phyloP scores from a whole-genome alignment of 1,140 invertebrate species.

The Nixonia krombeini region DNA sequence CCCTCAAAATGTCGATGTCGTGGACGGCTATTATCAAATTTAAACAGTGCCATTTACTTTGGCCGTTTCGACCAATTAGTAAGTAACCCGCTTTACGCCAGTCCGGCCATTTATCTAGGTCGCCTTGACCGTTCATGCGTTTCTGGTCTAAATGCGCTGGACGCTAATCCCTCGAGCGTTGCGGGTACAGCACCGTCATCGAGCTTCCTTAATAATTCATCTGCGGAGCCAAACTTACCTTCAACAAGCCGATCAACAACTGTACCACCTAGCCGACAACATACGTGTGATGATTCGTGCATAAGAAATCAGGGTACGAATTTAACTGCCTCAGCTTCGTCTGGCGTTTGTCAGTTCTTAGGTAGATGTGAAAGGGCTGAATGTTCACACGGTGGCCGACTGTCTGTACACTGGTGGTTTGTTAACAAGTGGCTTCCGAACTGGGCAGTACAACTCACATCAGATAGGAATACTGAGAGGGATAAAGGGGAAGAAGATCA shows the following conservation, averaged over 20 bases:
- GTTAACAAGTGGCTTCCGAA: constrained; percentile 62
- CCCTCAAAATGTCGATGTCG: constrained; percentile 55
- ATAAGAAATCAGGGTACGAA: constrained; percentile 57
- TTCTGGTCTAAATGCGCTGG: constrained; percentile 34
- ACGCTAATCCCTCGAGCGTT: constrained; percentile 19
- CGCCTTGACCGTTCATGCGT: constrained; percentile 54
- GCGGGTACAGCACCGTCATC: constrained; percentile 22
- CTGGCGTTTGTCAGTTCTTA: constrained; percentile 58
- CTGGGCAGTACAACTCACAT: constrained; percentile 53
- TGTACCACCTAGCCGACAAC: constrained; percentile 58
- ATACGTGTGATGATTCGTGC: constrained; percentile 65
- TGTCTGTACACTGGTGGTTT: constrained; percentile 64
- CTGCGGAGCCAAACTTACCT: constrained; percentile 31
- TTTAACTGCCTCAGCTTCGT: constrained; percentile 24
- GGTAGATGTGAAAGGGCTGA: constrained; percentile 57
- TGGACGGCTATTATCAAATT: constrained; percentile 52
- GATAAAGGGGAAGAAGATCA: constrained; percentile 36
- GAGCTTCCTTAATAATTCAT: constrained; percentile 24
- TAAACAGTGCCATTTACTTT: constrained; percentile 57
- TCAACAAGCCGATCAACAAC: constrained; percentile 49
- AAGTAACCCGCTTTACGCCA: constrained; percentile 63
- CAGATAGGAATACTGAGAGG: constrained; percentile 50
- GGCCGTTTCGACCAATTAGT: constrained; percentile 56
- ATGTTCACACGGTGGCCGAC: constrained; percentile 57
- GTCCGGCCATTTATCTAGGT: constrained; percentile 57